Base-by-base conservation (phyloP, 2,797 vertebrate species). In the Intellagama lesueurii region DNA sequence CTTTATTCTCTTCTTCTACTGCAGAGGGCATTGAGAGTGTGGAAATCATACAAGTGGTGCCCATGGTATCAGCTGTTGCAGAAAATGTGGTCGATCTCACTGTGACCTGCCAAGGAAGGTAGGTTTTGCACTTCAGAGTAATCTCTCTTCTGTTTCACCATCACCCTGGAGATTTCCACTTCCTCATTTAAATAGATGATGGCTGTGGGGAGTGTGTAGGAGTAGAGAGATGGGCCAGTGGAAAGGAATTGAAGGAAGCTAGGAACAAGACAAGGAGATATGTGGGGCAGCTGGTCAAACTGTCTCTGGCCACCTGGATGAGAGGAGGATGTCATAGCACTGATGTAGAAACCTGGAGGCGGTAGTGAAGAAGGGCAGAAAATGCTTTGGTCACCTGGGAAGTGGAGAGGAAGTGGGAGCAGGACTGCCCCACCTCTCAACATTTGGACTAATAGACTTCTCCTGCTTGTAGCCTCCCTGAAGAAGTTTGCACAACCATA, bases 21-120 rank as follows among this genome's bases (percentile, higher is more conserved):
- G 82, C 96, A 99, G 98, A 98, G 98, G 98, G 98, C 3, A 98
- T 99, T 82, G 98, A 99, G 95, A 99, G 97, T 90, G 98, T 98
- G 64, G 97, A 98, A 96, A 99, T 99, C 87, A 97, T 99, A 79
- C 97, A 99, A 92, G 95, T 98, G 90, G 92, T 97, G 87, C 98
- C 97, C 0, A 95, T 97, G 70, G 90, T 90, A 22, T 56, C 97
- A 35, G 94, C 95, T 2, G 95, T 95, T 0, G 93, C 96, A 47
- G 92, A 98, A 94, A 98, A 97, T 69, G 97, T 98, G 24, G 98
- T 99, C 94, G 98, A 99, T 78, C 95, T 99, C 92, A 99, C 98
- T 0, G 96, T 99, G 89, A 96, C 97, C 11, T 99, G 99, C 91
- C 98, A 98, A 95, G 98, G 98, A 91, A 98, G 98, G 99, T 99